Base-by-base conservation (phyloP, 2,888 invertebrate genomes). In the Ganaspis brasiliensis region DNA sequence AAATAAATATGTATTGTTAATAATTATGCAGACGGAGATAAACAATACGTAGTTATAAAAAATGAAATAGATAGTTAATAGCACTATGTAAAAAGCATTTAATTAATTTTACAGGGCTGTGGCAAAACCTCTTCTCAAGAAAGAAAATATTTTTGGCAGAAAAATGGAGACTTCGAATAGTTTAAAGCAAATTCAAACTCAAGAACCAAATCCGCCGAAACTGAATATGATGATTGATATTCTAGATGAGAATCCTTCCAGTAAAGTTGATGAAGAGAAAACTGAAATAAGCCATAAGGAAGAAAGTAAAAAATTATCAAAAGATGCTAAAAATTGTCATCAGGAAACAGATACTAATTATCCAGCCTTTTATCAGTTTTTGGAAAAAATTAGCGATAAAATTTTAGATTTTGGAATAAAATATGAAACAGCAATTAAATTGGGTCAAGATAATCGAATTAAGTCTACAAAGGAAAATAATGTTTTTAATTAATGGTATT, bases 311-410 rank as follows among this genome's bases (percentile, higher is more conserved):
- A 67, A 24, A 9, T 45, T 45, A n/a, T 45, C n/a, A 37, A 24
- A 63, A 5, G 0, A 6, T 19, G 14, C 19, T 21, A 21, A 14
- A 40, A n/a, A 12, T 4, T 35, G 35, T 35, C 9, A 61, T 2
- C 16, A 61, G 16, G 10, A 61, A 14, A 10, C n/a, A 8, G 35
- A 19, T 5, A 40, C 2, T 61, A 19, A n/a, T 0, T 45, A 67
- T 67, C 63, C 63, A 2, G 19, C 5, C 14, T 24, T 67, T 1
- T 67, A 45, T 67, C n/a, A 67, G n/a, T 67, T 67, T 67, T 40
- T 67, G 24, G 63, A 67, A 67, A 67, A 40, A 8, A 40, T 67
- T 2, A 67, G 63, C 21, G 63, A 67, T 8, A 45, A 45, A 24
- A 40, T 67, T n/a, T 9, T 67, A 16, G 40, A 24, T 37, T 5